A percentile compares a stretch with the other conserved stretches of the same genome.
Evolutionary conservation across 2,113 vertebrate species (phyloP).

Genomic region (Hippocampus zosterae): DNA sequence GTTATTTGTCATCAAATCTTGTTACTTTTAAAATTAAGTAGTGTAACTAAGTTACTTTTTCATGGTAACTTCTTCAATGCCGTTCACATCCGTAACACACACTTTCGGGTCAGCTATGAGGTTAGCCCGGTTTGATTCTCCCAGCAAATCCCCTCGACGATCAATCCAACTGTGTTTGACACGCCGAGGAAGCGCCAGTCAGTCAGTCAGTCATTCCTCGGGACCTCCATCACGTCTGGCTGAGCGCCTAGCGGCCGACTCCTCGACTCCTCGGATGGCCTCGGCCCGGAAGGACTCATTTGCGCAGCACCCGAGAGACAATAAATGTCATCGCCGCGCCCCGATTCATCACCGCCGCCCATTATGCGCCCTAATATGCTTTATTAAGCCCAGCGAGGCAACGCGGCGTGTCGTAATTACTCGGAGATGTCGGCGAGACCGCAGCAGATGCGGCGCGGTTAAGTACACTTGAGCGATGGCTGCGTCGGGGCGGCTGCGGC

Average conservation of each 20-base stretch:
- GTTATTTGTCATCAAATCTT: too few relatives aligned
- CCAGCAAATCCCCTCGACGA: not conserved
- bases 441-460: conserved; percentile 28
- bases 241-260: conserved; percentile 27
- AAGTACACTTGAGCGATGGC: conserved; percentile 18
- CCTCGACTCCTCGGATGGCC: conserved; percentile 32
- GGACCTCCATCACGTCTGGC: not conserved
- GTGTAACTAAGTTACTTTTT: too few relatives aligned
- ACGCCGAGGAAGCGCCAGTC: conserved; percentile 25
- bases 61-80: too few relatives aligned
- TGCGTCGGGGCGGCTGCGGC: not conserved
- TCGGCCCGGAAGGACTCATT: conserved; percentile 65
- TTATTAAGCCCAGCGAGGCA: conserved; percentile 40
- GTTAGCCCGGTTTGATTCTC: too few relatives aligned
- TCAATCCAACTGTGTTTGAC: not conserved
- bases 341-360: conserved; percentile 63
- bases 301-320: conserved; percentile 67
- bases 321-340: conserved; percentile 66
- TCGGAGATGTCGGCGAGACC: conserved; percentile 19
- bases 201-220: conserved; percentile 43
- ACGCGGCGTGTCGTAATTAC: conserved; percentile 32
- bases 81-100: too few relatives aligned
- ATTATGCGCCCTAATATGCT: conserved; percentile 53
- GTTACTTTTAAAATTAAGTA: too few relatives aligned
- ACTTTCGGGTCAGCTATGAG: too few relatives aligned